These are phyloP conservation scores for Platyrinchus mystaceus DNA, from an alignment of 2,797 vertebrate genomes.

Conservation along the genomic window DNA sequence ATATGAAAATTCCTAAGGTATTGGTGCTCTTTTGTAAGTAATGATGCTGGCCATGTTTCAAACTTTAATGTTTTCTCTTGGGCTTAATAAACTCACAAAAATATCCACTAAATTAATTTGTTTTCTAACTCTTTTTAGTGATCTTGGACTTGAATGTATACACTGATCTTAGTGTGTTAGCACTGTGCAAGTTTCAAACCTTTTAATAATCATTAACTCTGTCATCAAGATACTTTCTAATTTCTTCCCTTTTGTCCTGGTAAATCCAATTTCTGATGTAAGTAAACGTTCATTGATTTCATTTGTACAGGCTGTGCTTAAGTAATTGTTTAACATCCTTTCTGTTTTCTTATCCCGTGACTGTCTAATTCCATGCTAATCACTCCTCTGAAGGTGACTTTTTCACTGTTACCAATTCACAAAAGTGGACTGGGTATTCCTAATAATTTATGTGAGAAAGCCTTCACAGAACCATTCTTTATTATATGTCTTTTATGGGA, in stretches of 20 bases:
- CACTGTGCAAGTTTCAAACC: neutral
- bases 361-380: conserved; percentile 40
- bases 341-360: conserved; percentile 51
- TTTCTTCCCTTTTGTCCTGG: conserved; percentile 53
- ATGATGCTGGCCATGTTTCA: neutral
- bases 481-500: neutral
- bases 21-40: neutral
- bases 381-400: conserved; percentile 33
- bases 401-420: neutral
- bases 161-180: neutral
- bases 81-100: conserved; percentile 32
- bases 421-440: neutral
- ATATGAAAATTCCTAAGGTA: neutral
- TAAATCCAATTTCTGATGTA: conserved; percentile 64
- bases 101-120: neutral
- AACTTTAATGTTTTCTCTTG: neutral
- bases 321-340: conserved; percentile 47
- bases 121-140: conserved; percentile 1
- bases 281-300: conserved; percentile 71
- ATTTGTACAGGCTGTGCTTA: conserved; percentile 58
- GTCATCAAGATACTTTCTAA: conserved; percentile 43
- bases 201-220: conserved; percentile 56
- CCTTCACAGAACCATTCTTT: neutral
- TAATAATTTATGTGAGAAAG: neutral
- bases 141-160: neutral